Evolutionary conservation across 2,888 invertebrate genomes (phyloP).

Genomic region (Phaonia tiefii): DNA sequence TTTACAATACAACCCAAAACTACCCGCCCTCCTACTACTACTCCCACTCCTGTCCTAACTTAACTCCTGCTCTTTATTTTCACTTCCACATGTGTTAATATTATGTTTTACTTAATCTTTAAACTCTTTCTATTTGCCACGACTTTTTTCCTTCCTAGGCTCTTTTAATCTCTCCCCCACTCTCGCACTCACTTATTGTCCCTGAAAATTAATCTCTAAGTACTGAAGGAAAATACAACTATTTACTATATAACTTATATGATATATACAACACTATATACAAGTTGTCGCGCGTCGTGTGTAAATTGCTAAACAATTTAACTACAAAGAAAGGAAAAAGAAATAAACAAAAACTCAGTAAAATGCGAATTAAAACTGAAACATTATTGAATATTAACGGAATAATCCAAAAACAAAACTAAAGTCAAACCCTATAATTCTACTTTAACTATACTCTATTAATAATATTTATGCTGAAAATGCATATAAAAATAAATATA

Average conservation of each 20-base stretch:
- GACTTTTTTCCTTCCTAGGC: background rate
- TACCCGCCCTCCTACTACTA: background rate
- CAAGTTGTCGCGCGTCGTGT: slow-evolving; percentile 55
- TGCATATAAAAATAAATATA: slow-evolving; percentile 62
- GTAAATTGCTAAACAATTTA: slow-evolving; percentile 52
- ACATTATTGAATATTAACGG: slow-evolving; percentile 43
- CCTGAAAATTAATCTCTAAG: slow-evolving; percentile 45
- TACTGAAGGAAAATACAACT: slow-evolving; percentile 50
- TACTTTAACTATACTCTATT: slow-evolving; percentile 62
- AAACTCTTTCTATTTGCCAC: background rate
- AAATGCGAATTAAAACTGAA: background rate
- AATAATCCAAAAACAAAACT: slow-evolving; percentile 58
- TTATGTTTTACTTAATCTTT: background rate
- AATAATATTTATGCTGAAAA: slow-evolving; percentile 61
- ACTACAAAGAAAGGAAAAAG: slow-evolving; percentile 42
- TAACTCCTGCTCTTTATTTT: too few species aligned
- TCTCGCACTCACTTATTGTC: slow-evolving; percentile 1
- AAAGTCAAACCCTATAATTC: slow-evolving; percentile 61
- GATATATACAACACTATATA: slow-evolving; percentile 34
- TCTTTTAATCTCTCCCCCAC: background rate
- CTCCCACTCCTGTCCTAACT: too few species aligned
- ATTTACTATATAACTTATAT: slow-evolving; percentile 37
- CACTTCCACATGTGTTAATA: too few species aligned
- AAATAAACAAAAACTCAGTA: slow-evolving; percentile 13
- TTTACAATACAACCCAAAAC: slow-evolving; percentile 17